These are phyloP conservation scores for Sylvietta virens DNA, from an alignment of 2,113 vertebrate genomes.

Conservation along the genomic window DNA sequence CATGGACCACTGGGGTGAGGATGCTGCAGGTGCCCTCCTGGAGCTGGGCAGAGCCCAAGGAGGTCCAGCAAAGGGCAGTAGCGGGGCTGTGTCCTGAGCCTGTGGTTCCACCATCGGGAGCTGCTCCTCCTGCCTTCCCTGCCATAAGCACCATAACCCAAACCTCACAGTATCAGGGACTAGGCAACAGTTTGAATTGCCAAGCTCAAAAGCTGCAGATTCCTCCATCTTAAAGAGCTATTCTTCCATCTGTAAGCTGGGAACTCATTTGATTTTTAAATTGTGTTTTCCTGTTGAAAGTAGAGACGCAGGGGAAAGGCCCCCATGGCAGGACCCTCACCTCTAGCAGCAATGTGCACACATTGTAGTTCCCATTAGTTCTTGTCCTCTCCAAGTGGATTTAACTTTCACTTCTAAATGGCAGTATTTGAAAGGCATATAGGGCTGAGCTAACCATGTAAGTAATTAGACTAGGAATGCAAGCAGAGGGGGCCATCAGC, in stretches of 20 bases:
- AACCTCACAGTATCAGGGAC: fast-evolving
- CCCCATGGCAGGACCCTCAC: not conserved
- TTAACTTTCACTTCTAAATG: conserved; percentile 49
- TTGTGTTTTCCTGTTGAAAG: not conserved
- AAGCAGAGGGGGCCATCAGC: conserved; percentile 46
- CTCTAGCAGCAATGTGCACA: not conserved
- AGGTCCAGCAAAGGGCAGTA: not conserved
- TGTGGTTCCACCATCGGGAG: not conserved
- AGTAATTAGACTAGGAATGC: conserved; percentile 58
- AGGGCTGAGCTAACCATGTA: conserved; percentile 52
- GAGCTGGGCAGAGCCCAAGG: not conserved
- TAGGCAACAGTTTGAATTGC: not conserved
- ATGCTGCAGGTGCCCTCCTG: no score
- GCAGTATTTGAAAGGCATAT: conserved; percentile 62
- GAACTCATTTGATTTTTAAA: not conserved
- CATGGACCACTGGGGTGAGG: fast-evolving
- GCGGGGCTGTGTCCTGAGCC: fast-evolving
- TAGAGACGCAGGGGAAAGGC: not conserved
- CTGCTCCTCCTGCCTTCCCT: not conserved
- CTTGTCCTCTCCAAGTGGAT: not conserved
- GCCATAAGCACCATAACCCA: not conserved
- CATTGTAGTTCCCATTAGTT: not conserved
- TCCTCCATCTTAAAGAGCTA: not conserved
- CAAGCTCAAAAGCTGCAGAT: not conserved
- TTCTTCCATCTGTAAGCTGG: not conserved